Evolutionary conservation across 2,113 vertebrate genomes (phyloP).

Genomic region (Lophura nycthemera): DNA sequence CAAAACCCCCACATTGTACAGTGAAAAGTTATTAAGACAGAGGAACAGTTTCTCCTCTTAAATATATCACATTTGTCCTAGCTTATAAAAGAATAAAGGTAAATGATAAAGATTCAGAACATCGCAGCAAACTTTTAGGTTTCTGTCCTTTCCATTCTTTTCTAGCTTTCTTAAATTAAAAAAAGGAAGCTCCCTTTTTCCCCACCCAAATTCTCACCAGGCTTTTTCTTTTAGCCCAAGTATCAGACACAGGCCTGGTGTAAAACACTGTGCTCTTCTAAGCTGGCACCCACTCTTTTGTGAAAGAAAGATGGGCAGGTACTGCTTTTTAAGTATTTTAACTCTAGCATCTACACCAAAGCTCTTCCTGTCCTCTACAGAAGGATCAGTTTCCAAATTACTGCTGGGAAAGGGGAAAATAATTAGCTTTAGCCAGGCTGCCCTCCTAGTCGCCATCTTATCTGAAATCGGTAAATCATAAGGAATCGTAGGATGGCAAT

Average conservation of each 20-base stretch:
- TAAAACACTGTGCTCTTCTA: neutral
- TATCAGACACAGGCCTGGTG: neutral
- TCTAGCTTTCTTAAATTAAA: neutral
- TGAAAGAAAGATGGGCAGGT: neutral
- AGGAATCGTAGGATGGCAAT: neutral
- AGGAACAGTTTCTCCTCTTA: neutral
- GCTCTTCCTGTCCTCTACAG: neutral
- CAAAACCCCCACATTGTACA: neutral
- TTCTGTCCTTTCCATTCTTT: neutral
- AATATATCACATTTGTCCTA: neutral
- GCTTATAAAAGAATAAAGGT: neutral
- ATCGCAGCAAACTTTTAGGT: neutral
- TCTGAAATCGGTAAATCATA: neutral
- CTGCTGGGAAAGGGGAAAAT: neutral
- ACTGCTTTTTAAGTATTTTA: neutral
- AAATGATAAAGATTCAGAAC: neutral
- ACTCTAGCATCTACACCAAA: neutral
- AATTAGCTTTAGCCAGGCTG: neutral
- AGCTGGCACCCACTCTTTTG: neutral
- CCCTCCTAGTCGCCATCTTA: neutral
- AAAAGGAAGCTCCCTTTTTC: neutral
- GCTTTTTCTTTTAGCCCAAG: neutral
- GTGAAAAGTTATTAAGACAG: neutral
- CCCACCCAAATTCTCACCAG: neutral
- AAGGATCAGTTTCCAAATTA: constrained; percentile 9